Evolutionary conservation across 2,113 vertebrate genomes (phyloP).

Genomic region (mouse (Mus musculus)): DNA sequence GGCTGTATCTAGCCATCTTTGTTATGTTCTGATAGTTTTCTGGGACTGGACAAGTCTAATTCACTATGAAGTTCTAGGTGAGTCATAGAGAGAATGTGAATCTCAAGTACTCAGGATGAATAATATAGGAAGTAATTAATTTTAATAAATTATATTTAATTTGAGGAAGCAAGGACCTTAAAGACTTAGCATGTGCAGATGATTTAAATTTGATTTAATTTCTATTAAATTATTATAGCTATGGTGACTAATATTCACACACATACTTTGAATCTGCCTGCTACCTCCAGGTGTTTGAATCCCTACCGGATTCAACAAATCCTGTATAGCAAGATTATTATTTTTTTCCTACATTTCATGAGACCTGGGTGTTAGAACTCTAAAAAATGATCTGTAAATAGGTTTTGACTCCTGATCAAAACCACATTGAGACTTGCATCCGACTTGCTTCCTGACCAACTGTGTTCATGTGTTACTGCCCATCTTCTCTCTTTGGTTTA

Average conservation of each 20-base stretch:
- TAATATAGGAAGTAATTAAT: constrained; percentile 34
- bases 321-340: background rate
- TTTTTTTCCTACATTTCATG: background rate
- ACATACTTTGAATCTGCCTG: constrained; percentile 26
- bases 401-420: background rate
- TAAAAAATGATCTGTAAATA: background rate
- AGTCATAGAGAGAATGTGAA: constrained; percentile 28
- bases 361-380: background rate
- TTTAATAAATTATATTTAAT: constrained; percentile 59
- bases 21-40: background rate
- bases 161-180: constrained; percentile 32
- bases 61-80: background rate
- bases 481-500: background rate
- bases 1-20: background rate
- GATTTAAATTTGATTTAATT: constrained; percentile 58
- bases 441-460: background rate
- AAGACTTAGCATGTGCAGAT: constrained; percentile 26
- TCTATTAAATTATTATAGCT: constrained; percentile 59
- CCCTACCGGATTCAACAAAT: constrained; percentile 9
- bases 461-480: background rate
- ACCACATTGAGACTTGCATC: background rate
- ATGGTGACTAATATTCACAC: constrained; percentile 45
- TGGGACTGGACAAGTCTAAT: background rate
- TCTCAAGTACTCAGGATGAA: background rate
- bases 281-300: background rate